phyloP scores from a whole-genome alignment of 1,140 invertebrate species.

The Drosophila triauraria region DNA sequence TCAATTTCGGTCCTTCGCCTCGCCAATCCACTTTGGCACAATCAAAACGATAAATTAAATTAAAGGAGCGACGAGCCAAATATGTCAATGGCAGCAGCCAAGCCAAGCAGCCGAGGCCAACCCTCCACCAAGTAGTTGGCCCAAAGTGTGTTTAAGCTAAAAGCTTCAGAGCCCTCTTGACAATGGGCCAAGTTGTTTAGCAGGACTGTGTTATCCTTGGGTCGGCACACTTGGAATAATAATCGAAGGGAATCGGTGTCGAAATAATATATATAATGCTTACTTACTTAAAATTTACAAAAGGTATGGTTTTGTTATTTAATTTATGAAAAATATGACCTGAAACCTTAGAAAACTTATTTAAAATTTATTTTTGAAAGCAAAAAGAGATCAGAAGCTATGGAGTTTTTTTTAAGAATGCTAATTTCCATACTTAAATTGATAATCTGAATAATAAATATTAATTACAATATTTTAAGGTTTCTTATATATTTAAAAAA shows the following conservation, averaged over 20 bases:
- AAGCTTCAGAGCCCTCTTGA: conserved; percentile 75
- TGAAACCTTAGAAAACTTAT: neutral
- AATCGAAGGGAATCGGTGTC: neutral
- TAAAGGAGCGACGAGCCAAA: conserved; percentile 32
- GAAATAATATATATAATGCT: neutral
- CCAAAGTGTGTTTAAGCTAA: conserved; percentile 83
- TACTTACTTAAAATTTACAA: too few species aligned
- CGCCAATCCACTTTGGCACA: conserved; percentile 48
- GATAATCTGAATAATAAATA: too few species aligned
- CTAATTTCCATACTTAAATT: too few species aligned
- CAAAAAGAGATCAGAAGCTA: neutral
- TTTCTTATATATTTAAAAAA: neutral
- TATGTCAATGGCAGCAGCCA: conserved; percentile 25
- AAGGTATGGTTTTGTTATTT: too few species aligned
- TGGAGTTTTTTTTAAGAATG: too few species aligned
- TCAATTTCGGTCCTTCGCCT: conserved; percentile 37
- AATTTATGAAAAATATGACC: neutral
- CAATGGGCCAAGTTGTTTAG: conserved; percentile 72
- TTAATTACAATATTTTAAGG: too few species aligned
- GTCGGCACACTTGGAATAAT: neutral
- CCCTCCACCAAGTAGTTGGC: conserved; percentile 67
- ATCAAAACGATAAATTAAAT: conserved; percentile 76
- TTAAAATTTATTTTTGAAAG: neutral
- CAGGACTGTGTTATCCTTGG: conserved; percentile 34
- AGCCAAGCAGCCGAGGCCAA: neutral